Conservation (phyloP, 1,140 invertebrate species). For the Nephila pilipes region DNA sequence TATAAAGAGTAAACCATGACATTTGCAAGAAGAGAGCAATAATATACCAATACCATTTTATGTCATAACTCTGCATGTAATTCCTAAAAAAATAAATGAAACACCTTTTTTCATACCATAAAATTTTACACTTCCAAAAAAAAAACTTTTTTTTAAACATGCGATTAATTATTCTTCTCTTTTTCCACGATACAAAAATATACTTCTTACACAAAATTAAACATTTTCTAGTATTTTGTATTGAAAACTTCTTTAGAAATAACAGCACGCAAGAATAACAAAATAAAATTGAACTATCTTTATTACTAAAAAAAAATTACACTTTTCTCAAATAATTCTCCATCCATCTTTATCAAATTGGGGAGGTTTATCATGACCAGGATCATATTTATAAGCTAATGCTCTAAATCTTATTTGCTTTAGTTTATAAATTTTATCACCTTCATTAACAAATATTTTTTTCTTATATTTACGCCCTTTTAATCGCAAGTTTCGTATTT, state of each 20-base stretch:
- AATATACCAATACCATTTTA: too few species aligned
- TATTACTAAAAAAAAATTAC: slow-evolving; percentile 18
- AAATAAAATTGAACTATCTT: background rate
- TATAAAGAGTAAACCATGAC: too few species aligned
- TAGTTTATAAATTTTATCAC: slow-evolving; percentile 55
- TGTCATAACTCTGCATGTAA: too few species aligned
- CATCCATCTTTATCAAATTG: slow-evolving; percentile 61
- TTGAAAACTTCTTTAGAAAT: background rate
- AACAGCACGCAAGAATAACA: background rate
- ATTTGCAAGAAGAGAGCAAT: too few species aligned
- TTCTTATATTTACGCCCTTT: background rate
- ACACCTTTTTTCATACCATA: too few species aligned
- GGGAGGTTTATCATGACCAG: slow-evolving; percentile 64
- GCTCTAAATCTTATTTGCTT: slow-evolving; percentile 76
- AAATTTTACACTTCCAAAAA: too few species aligned
- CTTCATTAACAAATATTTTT: slow-evolving; percentile 60
- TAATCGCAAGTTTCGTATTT: slow-evolving; percentile 53
- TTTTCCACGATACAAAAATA: too few species aligned
- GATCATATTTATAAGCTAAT: slow-evolving; percentile 72
- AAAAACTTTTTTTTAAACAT: too few species aligned
- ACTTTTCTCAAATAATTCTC: slow-evolving; percentile 53
- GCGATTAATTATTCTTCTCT: too few species aligned
- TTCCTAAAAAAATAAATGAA: too few species aligned
- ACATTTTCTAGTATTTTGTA: too few species aligned
- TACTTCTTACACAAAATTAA: too few species aligned